Percentiles rank a stretch among this genome's conserved stretches.
Evolutionary conservation across 2,113 vertebrate species (phyloP).

Genomic region (Scomber japonicus): DNA sequence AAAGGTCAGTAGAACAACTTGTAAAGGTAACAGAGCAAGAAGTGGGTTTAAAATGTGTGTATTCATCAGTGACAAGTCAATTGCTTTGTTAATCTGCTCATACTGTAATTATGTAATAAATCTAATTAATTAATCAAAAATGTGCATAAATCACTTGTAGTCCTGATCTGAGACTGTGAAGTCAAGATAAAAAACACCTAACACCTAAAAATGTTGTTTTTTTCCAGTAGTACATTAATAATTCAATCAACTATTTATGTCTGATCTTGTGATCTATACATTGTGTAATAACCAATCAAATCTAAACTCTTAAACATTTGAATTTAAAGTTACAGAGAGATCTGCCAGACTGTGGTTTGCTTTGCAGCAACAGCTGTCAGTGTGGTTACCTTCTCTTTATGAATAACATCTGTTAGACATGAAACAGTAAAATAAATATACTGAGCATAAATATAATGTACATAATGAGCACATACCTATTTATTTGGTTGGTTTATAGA

Average conservation of each 20-base stretch:
- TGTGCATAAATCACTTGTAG: background rate
- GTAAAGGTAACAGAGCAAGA: too few species aligned
- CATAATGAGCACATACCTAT: background rate
- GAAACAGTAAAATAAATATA: background rate
- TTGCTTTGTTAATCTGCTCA: background rate
- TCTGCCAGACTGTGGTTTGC: background rate
- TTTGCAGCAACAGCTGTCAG: background rate
- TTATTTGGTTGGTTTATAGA: background rate
- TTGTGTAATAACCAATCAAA: background rate
- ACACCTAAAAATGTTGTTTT: background rate
- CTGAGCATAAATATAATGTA: too few species aligned
- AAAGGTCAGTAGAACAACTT: background rate
- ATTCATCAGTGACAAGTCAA: too few species aligned
- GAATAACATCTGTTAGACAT: background rate
- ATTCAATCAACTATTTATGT: background rate
- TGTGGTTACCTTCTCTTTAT: too few species aligned
- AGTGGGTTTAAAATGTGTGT: too few species aligned
- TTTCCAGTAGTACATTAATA: background rate
- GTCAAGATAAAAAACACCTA: background rate
- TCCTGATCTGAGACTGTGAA: background rate
- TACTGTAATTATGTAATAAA: background rate
- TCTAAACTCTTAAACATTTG: slow-evolving; percentile 1
- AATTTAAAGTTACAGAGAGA: background rate
- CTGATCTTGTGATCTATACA: background rate
- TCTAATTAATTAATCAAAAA: background rate